Percentiles rank a stretch among this genome's conserved stretches.
phyloP scores from a whole-genome alignment of 1,140 invertebrate genomes.

The Agrilus planipennis region DNA sequence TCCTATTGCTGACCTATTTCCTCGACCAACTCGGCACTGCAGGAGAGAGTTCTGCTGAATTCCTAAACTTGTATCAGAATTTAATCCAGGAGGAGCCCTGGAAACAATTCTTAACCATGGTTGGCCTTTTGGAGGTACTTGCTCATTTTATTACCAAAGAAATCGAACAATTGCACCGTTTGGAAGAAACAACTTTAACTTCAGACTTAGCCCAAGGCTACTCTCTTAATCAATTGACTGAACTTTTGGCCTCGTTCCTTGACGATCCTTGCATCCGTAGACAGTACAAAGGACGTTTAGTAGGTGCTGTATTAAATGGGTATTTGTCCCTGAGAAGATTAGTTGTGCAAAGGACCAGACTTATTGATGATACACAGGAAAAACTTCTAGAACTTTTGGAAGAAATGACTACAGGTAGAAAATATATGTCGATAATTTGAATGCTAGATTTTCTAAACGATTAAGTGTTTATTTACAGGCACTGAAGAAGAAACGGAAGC shows the following conservation, averaged over 20 bases:
- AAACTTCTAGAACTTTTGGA: conserved; percentile 88
- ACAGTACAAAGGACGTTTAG: conserved; percentile 79
- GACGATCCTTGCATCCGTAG: conserved; percentile 73
- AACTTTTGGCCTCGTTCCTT: conserved; percentile 73
- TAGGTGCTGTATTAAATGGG: conserved; percentile 83
- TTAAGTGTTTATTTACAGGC: conserved; percentile 49
- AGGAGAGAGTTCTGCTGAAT: conserved; percentile 88
- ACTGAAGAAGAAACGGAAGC: conserved; percentile 93
- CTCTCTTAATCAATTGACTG: conserved; percentile 75
- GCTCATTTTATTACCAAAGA: conserved; percentile 78
- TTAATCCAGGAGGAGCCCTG: conserved; percentile 75
- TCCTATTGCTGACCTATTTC: conserved; percentile 81
- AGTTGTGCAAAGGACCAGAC: conserved; percentile 85
- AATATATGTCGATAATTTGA: conserved; percentile 9
- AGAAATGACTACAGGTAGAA: conserved; percentile 79
- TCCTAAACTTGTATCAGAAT: conserved; percentile 73
- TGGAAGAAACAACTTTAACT: conserved; percentile 84
- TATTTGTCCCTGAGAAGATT: conserved; percentile 83
- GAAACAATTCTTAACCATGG: conserved; percentile 85
- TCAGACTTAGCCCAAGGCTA: conserved; percentile 90
- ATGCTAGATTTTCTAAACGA: too few relatives aligned
- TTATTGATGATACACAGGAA: conserved; percentile 95
- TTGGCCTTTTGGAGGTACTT: conserved; percentile 72
- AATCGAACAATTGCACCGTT: conserved; percentile 70
- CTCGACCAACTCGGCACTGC: conserved; percentile 70